Conservation (phyloP, 2,797 vertebrate genomes). For the Fundulus diaphanus region DNA sequence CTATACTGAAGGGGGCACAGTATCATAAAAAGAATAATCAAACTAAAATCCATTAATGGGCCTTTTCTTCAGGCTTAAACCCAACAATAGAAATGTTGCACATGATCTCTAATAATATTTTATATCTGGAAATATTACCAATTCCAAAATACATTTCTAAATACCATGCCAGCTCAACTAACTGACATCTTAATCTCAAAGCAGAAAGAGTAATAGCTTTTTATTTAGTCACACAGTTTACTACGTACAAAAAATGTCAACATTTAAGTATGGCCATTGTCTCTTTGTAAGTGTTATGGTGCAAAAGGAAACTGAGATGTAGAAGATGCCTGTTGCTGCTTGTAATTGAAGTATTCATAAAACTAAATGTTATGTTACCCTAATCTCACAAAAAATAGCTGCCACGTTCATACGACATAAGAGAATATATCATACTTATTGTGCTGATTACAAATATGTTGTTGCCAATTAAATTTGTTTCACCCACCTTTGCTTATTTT, state of each 20-base stretch:
- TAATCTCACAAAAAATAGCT: constrained; percentile 3
- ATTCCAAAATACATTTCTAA: not conserved
- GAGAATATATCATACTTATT: constrained; percentile 50
- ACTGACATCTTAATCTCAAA: not conserved
- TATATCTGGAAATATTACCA: not conserved
- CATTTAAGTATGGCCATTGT: not conserved
- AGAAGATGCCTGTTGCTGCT: not conserved
- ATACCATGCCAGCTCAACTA: not conserved
- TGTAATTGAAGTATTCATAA: constrained; percentile 19
- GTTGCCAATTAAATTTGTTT: constrained; percentile 14
- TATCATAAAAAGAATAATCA: constrained; percentile 36
- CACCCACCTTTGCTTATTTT: constrained; percentile 23
- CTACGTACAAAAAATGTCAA: not conserved
- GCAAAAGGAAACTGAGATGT: not conserved
- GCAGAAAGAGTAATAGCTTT: not conserved
- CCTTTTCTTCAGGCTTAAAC: constrained; percentile 10
- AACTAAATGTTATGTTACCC: constrained; percentile 31
- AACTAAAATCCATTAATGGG: constrained; percentile 37
- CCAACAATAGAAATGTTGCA: not conserved
- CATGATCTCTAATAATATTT: not conserved
- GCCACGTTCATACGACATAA: constrained; percentile 22
- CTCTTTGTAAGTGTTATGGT: not conserved
- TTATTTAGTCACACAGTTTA: not conserved
- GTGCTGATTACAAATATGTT: constrained; percentile 13
- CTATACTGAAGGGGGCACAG: constrained; percentile 59